Percentiles rank a stretch among this genome's conserved stretches.
Evolutionary conservation across 1,140 invertebrate genomes (phyloP).

Genomic region (Eupeodes corollae): DNA sequence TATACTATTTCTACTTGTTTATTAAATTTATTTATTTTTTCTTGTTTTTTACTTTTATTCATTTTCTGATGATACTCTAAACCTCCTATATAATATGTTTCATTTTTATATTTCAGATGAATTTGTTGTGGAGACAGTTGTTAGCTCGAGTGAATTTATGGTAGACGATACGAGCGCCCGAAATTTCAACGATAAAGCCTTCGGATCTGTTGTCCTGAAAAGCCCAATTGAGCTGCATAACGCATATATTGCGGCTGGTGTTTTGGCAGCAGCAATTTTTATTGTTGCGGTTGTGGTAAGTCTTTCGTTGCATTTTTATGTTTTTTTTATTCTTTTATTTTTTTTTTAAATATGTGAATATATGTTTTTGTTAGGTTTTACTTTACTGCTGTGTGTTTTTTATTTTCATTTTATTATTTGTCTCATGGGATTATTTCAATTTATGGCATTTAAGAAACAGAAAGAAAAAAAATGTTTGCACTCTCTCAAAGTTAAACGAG

Average conservation of each 20-base stretch:
- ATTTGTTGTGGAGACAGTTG: slow-evolving; percentile 53
- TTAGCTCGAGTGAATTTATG: slow-evolving; percentile 41
- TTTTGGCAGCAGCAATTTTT: slow-evolving; percentile 52
- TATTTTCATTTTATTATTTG: too few species aligned
- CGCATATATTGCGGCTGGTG: slow-evolving; percentile 60
- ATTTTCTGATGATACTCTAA: too few species aligned
- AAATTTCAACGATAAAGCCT: slow-evolving; percentile 53
- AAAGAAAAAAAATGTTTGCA: too few species aligned
- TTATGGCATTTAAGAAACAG: background rate
- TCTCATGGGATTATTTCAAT: too few species aligned
- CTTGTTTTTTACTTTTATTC: background rate
- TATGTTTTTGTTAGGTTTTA: too few species aligned
- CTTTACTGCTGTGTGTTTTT: too few species aligned
- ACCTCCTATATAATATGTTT: too few species aligned
- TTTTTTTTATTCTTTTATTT: background rate
- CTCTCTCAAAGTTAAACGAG: too few species aligned
- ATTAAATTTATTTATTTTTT: too few species aligned
- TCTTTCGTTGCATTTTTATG: slow-evolving; percentile 5
- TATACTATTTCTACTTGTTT: too few species aligned
- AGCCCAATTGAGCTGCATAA: slow-evolving; percentile 48
- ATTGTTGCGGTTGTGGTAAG: slow-evolving; percentile 57
- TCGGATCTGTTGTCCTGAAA: slow-evolving; percentile 39
- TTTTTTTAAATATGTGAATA: too few species aligned
- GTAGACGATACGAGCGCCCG: slow-evolving; percentile 42
- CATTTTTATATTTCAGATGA: slow-evolving; percentile 47